Base-by-base conservation (phyloP, 2,113 vertebrate species). In the Cathartes aura region DNA sequence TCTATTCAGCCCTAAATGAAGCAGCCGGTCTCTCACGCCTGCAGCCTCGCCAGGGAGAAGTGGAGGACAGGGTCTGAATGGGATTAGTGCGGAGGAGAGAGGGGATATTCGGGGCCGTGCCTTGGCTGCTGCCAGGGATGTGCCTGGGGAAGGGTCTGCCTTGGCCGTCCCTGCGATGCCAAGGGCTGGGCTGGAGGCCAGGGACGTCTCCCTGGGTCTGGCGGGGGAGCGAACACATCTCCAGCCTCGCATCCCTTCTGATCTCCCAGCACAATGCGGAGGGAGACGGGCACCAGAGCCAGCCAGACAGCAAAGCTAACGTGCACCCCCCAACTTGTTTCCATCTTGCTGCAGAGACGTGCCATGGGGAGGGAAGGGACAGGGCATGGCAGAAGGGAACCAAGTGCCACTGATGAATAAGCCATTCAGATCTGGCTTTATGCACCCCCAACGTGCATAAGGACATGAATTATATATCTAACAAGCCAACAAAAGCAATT, bases 381-480 rank as follows among this genome's bases (percentile, higher is more conserved):
- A 24, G 34, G 53, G 62, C 81, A 75, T 1, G 30, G 34, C 58
- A 67, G 0, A 6, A 30, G 70, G 34, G 56, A 80, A 66, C 47
- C 2, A 15, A 55, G 52, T 34, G 5, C 58, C 48, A 27, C 67
- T 40, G 43, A 84, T 91, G 82, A 96, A 92, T 92, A 95, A 97
- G 93, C 86, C 91, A 68, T 83, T 56, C 70, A 27, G 34, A 62
- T 40, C 52, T 58, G 55, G 59, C 6, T 40, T 67, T 45, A 21
- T 4, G 18, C 71, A 73, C 14, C 66, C 87, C 73, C 56, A 42
- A 17, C 42, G 8, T 34, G 43, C 58, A 19, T 13, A 55, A 93
- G 71, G 75, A 63, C 56, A 52, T 84, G 83, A 97, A 97, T 97
- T 94, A 97, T 81, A 55, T 8, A 94, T 34, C 93, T 82, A 93